These are phyloP conservation scores for Drosophila cyrtoloma DNA, from an alignment of 2,888 invertebrate genomes.

Conservation along the genomic window DNA sequence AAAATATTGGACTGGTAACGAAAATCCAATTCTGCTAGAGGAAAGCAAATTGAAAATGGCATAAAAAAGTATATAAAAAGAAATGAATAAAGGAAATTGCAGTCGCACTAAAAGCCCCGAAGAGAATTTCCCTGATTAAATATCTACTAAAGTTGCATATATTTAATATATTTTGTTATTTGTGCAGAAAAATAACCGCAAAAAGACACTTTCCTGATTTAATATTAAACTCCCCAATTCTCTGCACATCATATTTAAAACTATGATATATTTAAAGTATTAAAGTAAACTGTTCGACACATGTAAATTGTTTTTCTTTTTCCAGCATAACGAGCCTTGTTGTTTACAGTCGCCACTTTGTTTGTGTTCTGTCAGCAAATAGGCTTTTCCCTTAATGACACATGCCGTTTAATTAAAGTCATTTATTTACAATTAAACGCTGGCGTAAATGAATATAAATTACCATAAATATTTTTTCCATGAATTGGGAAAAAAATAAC, in stretches of 20 bases:
- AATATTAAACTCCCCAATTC: not conserved
- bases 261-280: not conserved
- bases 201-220: not conserved
- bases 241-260: not conserved
- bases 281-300: not conserved
- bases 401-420: conserved; percentile 40
- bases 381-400: conserved; percentile 9
- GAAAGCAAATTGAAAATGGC: not conserved
- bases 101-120: not conserved
- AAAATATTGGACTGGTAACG: not conserved
- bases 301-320: not conserved
- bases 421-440: conserved; percentile 48
- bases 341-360: not conserved
- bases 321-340: not conserved
- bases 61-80: not conserved
- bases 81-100: not conserved
- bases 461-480: conserved; percentile 30
- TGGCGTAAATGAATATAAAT: conserved; percentile 42
- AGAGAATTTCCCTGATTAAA: not conserved
- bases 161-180: not conserved
- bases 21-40: not conserved
- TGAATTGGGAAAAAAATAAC: conserved; percentile 17
- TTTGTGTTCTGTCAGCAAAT: not conserved
- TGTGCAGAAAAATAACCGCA: not conserved
- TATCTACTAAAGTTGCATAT: not conserved